phyloP scores from a whole-genome alignment of 2,797 vertebrate genomes.

The Tadarida brasiliensis region DNA sequence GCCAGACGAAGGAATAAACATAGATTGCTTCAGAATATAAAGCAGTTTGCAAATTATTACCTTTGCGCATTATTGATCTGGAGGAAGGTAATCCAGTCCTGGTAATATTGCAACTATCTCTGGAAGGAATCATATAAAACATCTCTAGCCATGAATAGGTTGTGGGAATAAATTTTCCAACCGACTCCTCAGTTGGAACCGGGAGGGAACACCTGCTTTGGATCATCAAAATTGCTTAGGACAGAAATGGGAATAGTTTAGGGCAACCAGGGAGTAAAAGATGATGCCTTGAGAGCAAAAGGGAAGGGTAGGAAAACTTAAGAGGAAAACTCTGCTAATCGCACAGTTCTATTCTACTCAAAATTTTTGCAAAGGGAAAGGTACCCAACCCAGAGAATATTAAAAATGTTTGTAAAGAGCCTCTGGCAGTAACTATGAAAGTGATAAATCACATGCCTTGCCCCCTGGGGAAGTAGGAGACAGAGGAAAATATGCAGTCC shows the following conservation, averaged over 20 bases:
- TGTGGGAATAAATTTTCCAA: conserved; percentile 26
- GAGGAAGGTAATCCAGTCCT: not conserved
- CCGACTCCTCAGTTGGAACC: not conserved
- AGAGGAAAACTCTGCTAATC: not conserved
- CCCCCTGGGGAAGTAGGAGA: not conserved
- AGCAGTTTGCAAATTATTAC: not conserved
- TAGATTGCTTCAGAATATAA: conserved; percentile 51
- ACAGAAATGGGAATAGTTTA: not conserved
- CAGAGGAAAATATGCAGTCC: conserved; percentile 21
- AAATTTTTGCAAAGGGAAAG: conserved; percentile 15
- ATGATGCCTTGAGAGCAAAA: not conserved
- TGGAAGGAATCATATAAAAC: conserved; percentile 41
- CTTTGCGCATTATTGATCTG: conserved; percentile 53
- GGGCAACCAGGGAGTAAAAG: not conserved
- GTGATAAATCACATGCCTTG: not conserved
- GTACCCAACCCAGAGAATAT: not conserved
- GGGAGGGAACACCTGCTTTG: not conserved
- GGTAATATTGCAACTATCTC: conserved; percentile 29
- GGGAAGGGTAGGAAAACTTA: not conserved
- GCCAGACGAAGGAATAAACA: conserved; percentile 29
- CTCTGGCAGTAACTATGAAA: not conserved
- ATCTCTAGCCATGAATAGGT: not conserved
- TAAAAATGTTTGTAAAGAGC: not conserved
- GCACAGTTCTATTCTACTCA: not conserved
- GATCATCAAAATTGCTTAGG: not conserved